Base-by-base conservation (phyloP, 2,888 invertebrate species). In the Caenorhabditis doughertyi region DNA sequence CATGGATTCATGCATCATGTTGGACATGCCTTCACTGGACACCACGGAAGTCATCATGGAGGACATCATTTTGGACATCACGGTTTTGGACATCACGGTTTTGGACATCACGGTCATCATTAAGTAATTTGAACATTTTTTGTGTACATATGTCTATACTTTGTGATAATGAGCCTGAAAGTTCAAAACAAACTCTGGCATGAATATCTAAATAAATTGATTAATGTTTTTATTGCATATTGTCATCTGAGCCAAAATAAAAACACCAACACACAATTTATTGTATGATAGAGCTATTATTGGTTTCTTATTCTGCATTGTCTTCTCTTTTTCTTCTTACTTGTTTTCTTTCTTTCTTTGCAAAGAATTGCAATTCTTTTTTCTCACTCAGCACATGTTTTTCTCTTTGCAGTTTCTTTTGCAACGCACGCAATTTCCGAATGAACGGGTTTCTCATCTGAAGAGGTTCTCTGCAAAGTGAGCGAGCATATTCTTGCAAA, bases 1-100 rank as follows among this genome's bases (percentile, higher is more conserved):
- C 39, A 39, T 13, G 39, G 39, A 39, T 3, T 29, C 8, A 55
- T 55, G 39, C 39, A 13, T 39, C 7, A 11, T 8, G 2, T 9
- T 39, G 39, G 13, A 13, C 39, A 39, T 13, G 13, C 39, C 11
- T 9, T 13, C 11, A 21, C 39, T 7, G 60, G 42, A 3, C 3
- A 11, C 2, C 53, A 35, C 21, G 29, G 44, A 29, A 47, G 18
- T 47, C 47, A 29, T 27, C 47, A 64, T 35, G 49, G 49, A 39
- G 60, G 60, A 7, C 62, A 64, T 49, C 29, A 49, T 23, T 25
- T 27, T n/a, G 60, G 42, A 25, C 62, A 65, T 11, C 64, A 65
- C 44, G 62, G 62, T 39, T 3, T 64, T 11, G 47, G 44, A 11
- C 62, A 64, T 21, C 35, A 58, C 27, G n/a, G n/a, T n/a, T 13